Percentiles rank a stretch among this genome's conserved stretches.
Conservation (phyloP, 1,140 invertebrate species). For the Micrasema minimum region DNA sequence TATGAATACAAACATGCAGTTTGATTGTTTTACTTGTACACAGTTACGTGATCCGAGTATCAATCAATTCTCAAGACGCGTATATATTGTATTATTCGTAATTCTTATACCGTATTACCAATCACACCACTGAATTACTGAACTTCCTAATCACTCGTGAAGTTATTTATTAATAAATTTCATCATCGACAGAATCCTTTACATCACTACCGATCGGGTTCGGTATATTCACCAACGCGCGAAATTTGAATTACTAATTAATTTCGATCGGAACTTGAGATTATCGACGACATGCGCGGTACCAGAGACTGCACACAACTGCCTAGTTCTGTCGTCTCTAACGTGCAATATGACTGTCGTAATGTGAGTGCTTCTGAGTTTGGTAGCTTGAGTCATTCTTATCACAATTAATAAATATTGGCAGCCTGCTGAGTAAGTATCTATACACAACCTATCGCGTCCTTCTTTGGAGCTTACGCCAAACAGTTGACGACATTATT, state of each 20-base stretch:
- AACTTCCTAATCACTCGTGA: no score
- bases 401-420: constrained; percentile 51
- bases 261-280: background rate
- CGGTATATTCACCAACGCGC: background rate
- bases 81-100: no score
- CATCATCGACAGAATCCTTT: no score
- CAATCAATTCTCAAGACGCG: no score
- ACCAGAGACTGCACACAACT: background rate
- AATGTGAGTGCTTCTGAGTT: constrained; percentile 4
- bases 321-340: background rate
- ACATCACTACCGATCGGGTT: no score
- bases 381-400: constrained; percentile 40
- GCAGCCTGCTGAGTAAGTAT: constrained; percentile 35
- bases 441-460: background rate
- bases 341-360: background rate
- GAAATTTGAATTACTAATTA: constrained; percentile 21
- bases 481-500: no score
- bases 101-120: no score
- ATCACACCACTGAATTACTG: no score
- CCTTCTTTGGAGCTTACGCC: background rate
- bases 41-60: no score
- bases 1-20: no score
- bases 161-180: no score
- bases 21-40: no score
- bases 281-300: background rate